A percentile compares a stretch with the other conserved stretches of the same genome.
phyloP scores from a whole-genome alignment of 1,140 invertebrate genomes.

The Protaetia brevitarsis region DNA sequence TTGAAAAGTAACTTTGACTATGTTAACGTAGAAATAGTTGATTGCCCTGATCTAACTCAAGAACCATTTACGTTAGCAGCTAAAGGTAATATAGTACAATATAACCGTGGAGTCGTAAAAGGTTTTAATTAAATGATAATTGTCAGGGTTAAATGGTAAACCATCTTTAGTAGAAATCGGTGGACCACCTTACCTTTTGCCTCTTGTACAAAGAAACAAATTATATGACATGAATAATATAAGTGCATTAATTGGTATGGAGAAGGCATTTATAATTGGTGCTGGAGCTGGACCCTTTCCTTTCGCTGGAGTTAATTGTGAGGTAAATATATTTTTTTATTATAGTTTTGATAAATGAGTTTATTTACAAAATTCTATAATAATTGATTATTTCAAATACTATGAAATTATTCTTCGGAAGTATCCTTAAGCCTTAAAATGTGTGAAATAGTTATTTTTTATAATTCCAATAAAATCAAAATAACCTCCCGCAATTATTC shows the following conservation, averaged over 20 bases:
- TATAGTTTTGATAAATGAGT: no score
- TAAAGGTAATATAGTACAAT: conserved; percentile 58
- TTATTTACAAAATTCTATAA: no score
- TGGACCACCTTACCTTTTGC: conserved; percentile 77
- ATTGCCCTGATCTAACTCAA: conserved; percentile 80
- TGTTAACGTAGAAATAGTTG: conserved; percentile 68
- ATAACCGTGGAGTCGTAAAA: conserved; percentile 19
- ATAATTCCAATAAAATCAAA: no score
- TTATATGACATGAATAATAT: conserved; percentile 73
- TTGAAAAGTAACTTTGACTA: conserved; percentile 68
- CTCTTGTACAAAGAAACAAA: conserved; percentile 71
- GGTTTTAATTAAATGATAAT: conserved; percentile 9
- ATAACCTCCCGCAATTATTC: no score
- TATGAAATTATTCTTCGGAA: no score
- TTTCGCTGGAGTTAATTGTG: conserved; percentile 73
- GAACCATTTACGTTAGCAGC: conserved; percentile 73
- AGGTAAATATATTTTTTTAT: conserved; percentile 65
- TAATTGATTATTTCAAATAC: no score
- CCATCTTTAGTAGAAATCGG: conserved; percentile 78
- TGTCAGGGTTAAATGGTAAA: conserved; percentile 71
- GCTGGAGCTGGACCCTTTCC: conserved; percentile 87
- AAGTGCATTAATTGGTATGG: conserved; percentile 51
- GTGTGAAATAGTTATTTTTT: no score
- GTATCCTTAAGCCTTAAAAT: no score
- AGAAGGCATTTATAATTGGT: conserved; percentile 71